Evolutionary conservation across 2,888 invertebrate genomes (phyloP).

Genomic region (Agriopis aurantiaria): DNA sequence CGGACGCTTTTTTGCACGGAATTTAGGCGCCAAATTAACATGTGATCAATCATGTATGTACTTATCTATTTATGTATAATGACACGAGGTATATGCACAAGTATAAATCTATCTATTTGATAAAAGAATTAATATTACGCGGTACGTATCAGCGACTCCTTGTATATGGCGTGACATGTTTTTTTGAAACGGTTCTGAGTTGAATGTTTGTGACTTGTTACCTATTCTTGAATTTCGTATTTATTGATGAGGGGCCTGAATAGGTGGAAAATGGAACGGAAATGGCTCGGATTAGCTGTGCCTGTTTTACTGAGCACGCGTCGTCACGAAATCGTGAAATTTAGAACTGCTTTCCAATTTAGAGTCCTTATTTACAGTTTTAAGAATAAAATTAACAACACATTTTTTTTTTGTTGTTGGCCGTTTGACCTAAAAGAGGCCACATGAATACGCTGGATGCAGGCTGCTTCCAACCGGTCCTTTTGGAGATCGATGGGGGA

Average conservation of each 20-base stretch:
- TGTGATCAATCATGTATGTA: constrained; percentile 61
- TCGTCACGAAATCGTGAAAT: constrained; percentile 14
- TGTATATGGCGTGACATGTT: constrained; percentile 55
- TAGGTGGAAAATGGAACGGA: constrained; percentile 62
- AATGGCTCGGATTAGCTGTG: constrained; percentile 42
- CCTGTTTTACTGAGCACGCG: constrained; percentile 18
- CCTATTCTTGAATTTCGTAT: constrained; percentile 62
- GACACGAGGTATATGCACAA: constrained; percentile 37
- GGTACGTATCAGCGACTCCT: constrained; percentile 45
- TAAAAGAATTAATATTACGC: constrained; percentile 32
- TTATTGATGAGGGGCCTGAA: constrained; percentile 71
- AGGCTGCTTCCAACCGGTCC: too few relatives aligned
- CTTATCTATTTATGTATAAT: constrained; percentile 17
- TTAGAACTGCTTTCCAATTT: constrained; percentile 6
- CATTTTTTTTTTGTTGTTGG: too few relatives aligned
- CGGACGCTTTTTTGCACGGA: constrained; percentile 77
- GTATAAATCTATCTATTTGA: constrained; percentile 22
- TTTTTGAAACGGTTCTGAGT: constrained; percentile 49
- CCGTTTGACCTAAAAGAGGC: too few relatives aligned
- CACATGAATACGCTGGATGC: too few relatives aligned
- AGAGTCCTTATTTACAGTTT: too few relatives aligned
- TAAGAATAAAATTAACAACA: too few relatives aligned
- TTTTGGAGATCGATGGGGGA: too few relatives aligned
- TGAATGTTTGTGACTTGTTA: constrained; percentile 47
- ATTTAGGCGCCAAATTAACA: constrained; percentile 81